Evolutionary conservation across 2,888 invertebrate genomes (phyloP), one percentile per base, ranked within the genome.

Genomic region (Leptarthrus brevirostris): DNA sequence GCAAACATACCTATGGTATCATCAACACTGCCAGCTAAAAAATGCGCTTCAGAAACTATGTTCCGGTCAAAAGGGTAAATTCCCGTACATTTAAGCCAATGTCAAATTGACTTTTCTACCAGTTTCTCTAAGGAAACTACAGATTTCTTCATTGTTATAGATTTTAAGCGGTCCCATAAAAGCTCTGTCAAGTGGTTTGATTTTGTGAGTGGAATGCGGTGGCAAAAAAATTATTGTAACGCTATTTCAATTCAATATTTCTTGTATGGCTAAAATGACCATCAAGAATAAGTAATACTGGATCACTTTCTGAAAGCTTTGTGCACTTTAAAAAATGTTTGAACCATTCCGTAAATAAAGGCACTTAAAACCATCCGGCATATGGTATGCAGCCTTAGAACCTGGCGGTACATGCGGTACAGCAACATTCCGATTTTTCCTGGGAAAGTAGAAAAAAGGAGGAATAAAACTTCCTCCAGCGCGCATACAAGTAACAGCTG

Each of bases 211-310:
- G 30, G 3, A 30, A 8, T 30, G 30, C 8, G 8, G 30, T 30
- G 8, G 30, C 30, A 30, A 8, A 30, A 5, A 30, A 30, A 30
- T 30, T 30, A 30, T 30, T 30, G 3, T 30, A 5, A 30, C 30
- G 8, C 30, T 30, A 8, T 5, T 30, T 30, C 30, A 30, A 30
- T 30, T 30, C 30, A 30, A 30, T 30, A 30, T 30, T 30, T 30
- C 30, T 30, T 30, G 8, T 30, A 30, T 30, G 30, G 8, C 30
- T 30, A 8, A 5, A 30, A 8, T 77, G 72, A 6, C 76, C 77
- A 72, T 75, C 77, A 58, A 75, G 34, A 49, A 76, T 72, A n/a
- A 77, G 74, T 14, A 76, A 74, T 75, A 73, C 61, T 8, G 75
- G 76, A 3, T 74, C 64, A 8, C 72, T 14, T 69, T 56, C 61